Base-by-base conservation (phyloP, 2,888 invertebrate genomes). In the Cheilosia vulpina region DNA sequence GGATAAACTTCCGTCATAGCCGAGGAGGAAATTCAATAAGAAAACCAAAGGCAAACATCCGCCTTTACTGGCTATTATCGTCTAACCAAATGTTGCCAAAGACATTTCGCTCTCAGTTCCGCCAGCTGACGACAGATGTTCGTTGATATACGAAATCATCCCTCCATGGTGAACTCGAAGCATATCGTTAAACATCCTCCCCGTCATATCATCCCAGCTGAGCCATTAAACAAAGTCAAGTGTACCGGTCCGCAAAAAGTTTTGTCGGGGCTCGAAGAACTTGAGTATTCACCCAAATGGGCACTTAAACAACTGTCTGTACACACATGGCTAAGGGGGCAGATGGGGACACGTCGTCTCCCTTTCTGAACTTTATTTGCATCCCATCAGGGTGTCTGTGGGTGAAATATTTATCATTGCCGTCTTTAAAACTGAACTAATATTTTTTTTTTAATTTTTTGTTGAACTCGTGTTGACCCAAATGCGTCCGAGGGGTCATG, bases 271-370 rank as follows among this genome's bases (percentile, higher is more conserved):
- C 17, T 27, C 68, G 27, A 43, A 47, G 19, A 58, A 71, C 71
- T 81, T 71, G 65, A 77, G 47, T 41, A 82, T 78, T 66, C 82
- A 60, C 78, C 82, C 82, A 78, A 82, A 82, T 82, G 71, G 77
- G 82, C 65, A 82, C 82, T 82, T 66, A 82, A 82, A 78, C 47
- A 72, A 77, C 71, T 66, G 66, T 72, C 53, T 72, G 66, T 45
- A 72, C 52, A 72, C 50, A 52, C 53, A 66, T 45, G 38, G 50
- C 41, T 19, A 19, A 31, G 27, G 21, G n/a, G 41, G 17, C 27
- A 21, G 53, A 38, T 11, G 7, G 47, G 41, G 34, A 62, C 24
- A n/a, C 50, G 68, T 57, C 31, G 2, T 31, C 27, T 27, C 27
- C 75, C 62, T 76, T 50, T 66, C 41, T 50, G 55, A 55, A 62